phyloP scores from a whole-genome alignment of 1,140 invertebrate species.

The Oryctes rhinoceros region DNA sequence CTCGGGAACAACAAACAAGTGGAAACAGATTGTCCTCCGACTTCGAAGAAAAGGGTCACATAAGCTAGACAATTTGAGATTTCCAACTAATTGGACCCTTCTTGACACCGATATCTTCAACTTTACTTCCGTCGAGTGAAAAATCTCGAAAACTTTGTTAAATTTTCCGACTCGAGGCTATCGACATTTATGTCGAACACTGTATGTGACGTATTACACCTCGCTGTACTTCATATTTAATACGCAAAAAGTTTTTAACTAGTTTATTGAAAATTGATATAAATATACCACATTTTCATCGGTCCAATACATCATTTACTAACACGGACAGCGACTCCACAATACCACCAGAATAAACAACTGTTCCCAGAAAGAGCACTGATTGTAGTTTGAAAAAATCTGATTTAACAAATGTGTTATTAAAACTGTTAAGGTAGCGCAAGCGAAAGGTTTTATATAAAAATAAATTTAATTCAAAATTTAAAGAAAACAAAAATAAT shows the following conservation, averaged over 20 bases:
- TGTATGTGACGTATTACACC: background rate
- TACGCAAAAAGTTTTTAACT: background rate
- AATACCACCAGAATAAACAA: too few species aligned
- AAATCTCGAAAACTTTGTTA: background rate
- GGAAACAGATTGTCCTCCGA: background rate
- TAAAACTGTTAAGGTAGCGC: too few species aligned
- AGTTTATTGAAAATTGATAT: background rate
- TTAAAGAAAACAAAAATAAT: too few species aligned
- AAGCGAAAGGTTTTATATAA: too few species aligned
- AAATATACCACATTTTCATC: too few species aligned
- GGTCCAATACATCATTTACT: too few species aligned
- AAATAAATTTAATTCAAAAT: too few species aligned
- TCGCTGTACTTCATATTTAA: background rate
- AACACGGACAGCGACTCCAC: too few species aligned
- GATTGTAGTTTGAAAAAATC: too few species aligned
- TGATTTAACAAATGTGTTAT: too few species aligned
- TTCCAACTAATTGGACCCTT: background rate
- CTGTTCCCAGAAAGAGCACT: too few species aligned
- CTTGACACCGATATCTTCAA: background rate
- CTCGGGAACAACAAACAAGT: background rate
- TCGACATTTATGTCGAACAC: background rate
- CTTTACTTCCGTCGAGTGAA: background rate
- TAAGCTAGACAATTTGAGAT: conserved; percentile 14
- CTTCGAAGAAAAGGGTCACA: conserved; percentile 13
- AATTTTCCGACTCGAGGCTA: background rate